Conservation (phyloP, 2,888 invertebrate genomes). For the Dicyrtoma fusca region DNA sequence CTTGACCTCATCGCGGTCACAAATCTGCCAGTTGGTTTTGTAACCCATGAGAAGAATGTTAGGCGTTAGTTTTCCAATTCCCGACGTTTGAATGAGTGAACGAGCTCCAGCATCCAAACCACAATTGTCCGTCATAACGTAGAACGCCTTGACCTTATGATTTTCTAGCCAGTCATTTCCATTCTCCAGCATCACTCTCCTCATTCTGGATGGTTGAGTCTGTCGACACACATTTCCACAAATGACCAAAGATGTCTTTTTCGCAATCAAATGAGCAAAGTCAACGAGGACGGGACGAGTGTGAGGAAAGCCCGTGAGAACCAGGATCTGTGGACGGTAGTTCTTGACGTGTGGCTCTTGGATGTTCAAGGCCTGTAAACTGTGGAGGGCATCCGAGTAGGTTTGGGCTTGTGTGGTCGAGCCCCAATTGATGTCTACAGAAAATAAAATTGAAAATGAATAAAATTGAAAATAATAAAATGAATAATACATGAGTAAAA, state of each 20-base stretch:
- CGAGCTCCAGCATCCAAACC: slow-evolving; percentile 54
- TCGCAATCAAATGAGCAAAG: slow-evolving; percentile 88
- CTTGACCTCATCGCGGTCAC: slow-evolving; percentile 60
- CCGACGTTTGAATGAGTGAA: slow-evolving; percentile 61
- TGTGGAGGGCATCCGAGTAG: slow-evolving; percentile 64
- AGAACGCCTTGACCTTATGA: slow-evolving; percentile 64
- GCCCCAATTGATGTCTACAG: slow-evolving; percentile 66
- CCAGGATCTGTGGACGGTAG: slow-evolving; percentile 62
- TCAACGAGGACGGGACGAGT: slow-evolving; percentile 86
- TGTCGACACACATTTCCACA: slow-evolving; percentile 73
- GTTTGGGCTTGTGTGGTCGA: slow-evolving; percentile 66
- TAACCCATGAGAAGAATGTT: slow-evolving; percentile 66
- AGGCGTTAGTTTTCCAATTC: slow-evolving; percentile 65
- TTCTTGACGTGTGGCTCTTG: slow-evolving; percentile 67
- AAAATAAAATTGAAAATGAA: neutral
- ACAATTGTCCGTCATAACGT: slow-evolving; percentile 59
- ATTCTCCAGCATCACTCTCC: slow-evolving; percentile 45
- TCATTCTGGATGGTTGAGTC: slow-evolving; percentile 60
- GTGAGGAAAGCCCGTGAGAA: slow-evolving; percentile 74
- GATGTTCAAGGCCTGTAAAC: slow-evolving; percentile 62
- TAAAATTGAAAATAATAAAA: neutral
- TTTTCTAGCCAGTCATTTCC: slow-evolving; percentile 61
- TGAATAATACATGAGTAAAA: neutral
- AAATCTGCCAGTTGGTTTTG: slow-evolving; percentile 64
- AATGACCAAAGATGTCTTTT: slow-evolving; percentile 85